Evolutionary conservation across 2,888 invertebrate species (phyloP).

Genomic region (Bruchidius siliquastri): DNA sequence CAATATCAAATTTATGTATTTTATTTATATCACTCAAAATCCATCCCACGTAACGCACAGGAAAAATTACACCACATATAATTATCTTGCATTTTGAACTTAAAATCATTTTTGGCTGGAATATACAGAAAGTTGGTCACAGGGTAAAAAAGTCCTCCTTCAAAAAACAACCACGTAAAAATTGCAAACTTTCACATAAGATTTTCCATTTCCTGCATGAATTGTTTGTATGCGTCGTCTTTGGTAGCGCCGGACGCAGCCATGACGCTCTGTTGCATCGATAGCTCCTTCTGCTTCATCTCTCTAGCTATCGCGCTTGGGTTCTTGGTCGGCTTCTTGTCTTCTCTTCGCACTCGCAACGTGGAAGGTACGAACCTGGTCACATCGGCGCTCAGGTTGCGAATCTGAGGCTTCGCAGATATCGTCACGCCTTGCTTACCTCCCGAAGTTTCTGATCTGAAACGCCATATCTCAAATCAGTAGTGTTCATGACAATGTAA

Average conservation of each 20-base stretch:
- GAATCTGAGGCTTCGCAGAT: constrained; percentile 94
- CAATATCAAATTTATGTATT: no score
- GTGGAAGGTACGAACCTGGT: constrained; percentile 94
- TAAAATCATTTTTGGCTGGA: no score
- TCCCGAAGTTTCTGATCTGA: not conserved
- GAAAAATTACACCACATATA: no score
- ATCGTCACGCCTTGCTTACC: constrained; percentile 67
- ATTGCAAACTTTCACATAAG: constrained; percentile 57
- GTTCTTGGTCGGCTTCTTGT: constrained; percentile 60
- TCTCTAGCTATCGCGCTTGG: constrained; percentile 52
- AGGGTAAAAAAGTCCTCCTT: no score
- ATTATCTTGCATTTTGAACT: no score
- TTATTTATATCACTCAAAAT: no score
- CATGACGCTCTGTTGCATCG: constrained; percentile 35
- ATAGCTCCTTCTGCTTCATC: constrained; percentile 51
- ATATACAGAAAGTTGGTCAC: no score
- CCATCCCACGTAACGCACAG: no score
- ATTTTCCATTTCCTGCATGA: constrained; percentile 98
- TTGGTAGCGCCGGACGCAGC: constrained; percentile 58
- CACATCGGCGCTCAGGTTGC: constrained; percentile 89
- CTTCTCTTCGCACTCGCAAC: constrained; percentile 83
- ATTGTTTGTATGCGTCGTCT: constrained; percentile 97
- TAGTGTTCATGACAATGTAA: not conserved
- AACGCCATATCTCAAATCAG: not conserved
- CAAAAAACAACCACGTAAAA: no score